phyloP scores from a whole-genome alignment of 1,140 invertebrate genomes.

The Cephus cinctus region DNA sequence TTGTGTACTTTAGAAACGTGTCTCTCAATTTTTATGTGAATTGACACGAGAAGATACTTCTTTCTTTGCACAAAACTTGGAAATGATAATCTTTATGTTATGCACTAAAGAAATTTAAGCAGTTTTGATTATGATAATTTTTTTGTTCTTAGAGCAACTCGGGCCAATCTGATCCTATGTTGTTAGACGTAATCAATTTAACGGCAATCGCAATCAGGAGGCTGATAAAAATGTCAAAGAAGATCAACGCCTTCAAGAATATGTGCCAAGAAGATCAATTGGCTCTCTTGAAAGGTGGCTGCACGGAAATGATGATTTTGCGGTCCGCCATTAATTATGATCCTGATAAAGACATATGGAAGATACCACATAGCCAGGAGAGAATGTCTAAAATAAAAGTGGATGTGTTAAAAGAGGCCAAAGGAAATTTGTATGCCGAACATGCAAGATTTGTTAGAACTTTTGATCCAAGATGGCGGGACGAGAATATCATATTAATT shows the following conservation, averaged over 20 bases:
- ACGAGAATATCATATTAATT: conserved; percentile 87
- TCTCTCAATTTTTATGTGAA: neutral
- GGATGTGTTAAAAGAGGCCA: conserved; percentile 83
- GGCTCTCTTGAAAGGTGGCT: conserved; percentile 81
- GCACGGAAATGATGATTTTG: conserved; percentile 90
- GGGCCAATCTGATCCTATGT: conserved; percentile 66
- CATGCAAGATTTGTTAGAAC: conserved; percentile 79
- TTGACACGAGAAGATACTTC: conserved; percentile 6
- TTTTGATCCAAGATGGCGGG: conserved; percentile 78
- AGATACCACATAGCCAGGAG: conserved; percentile 75
- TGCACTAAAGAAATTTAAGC: conserved; percentile 6
- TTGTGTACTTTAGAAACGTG: conserved; percentile 5
- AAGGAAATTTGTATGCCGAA: conserved; percentile 82
- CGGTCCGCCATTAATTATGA: conserved; percentile 87
- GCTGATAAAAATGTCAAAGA: conserved; percentile 90
- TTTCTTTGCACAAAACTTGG: neutral
- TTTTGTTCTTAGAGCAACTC: conserved; percentile 54
- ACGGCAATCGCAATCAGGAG: conserved; percentile 87
- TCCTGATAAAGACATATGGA: conserved; percentile 80
- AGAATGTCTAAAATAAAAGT: conserved; percentile 74
- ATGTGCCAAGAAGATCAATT: conserved; percentile 92
- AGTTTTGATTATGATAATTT: conserved; percentile 19
- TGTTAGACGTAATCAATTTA: conserved; percentile 84
- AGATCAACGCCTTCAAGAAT: conserved; percentile 83
- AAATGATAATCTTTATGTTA: neutral